These are phyloP conservation scores for Propsilocerus akamusi DNA, from an alignment of 1,140 invertebrate genomes.

Conservation along the genomic window DNA sequence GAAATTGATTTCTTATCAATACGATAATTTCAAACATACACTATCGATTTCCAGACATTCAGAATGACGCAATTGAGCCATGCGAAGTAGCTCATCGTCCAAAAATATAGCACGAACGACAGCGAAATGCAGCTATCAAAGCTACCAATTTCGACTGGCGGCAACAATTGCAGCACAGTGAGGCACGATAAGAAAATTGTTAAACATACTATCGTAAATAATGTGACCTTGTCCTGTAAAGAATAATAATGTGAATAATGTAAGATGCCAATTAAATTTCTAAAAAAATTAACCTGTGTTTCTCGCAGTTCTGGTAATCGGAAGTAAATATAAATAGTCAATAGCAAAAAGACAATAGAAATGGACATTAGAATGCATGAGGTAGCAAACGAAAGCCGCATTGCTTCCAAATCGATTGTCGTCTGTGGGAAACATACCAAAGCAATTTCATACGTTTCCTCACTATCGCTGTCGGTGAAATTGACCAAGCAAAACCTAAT, in stretches of 20 bases:
- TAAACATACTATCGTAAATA: constrained; percentile 4
- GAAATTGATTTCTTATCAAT: background rate
- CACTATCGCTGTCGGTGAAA: constrained; percentile 15
- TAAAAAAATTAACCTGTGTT: constrained; percentile 27
- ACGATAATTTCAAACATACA: constrained; percentile 27
- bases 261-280: background rate
- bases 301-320: constrained; percentile 34
- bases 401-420: constrained; percentile 7
- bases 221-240: constrained; percentile 16
- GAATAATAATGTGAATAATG: background rate
- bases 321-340: constrained; percentile 34
- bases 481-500: constrained; percentile 29
- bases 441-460: constrained; percentile 16
- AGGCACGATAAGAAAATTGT: background rate
- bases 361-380: constrained; percentile 27
- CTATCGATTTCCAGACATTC: constrained; percentile 37
- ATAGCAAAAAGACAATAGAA: constrained; percentile 34
- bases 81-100: constrained; percentile 40
- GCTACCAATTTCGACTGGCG: background rate
- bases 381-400: constrained; percentile 17
- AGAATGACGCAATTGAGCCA: constrained; percentile 45
- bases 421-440: constrained; percentile 31
- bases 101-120: constrained; percentile 39
- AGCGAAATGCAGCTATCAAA: constrained; percentile 1
- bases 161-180: background rate